A percentile compares a stretch with the other conserved stretches of the same genome.
phyloP scores from a whole-genome alignment of 2,888 invertebrate genomes.

The Brachycybe producta region DNA sequence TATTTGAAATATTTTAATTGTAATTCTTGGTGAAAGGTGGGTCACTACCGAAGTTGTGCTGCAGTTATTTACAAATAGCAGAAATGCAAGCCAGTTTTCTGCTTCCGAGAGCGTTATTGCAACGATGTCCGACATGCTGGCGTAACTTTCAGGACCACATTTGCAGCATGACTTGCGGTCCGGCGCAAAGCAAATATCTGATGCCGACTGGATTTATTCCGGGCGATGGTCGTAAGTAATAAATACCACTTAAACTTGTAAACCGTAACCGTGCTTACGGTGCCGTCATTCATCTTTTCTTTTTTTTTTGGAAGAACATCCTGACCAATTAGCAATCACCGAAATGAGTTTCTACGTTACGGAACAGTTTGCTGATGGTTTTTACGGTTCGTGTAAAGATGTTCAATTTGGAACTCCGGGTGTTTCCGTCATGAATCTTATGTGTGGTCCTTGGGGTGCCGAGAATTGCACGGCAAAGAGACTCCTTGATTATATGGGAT shows the following conservation, averaged over 20 bases:
- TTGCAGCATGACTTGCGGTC: slow-evolving; percentile 72
- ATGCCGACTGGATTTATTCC: slow-evolving; percentile 37
- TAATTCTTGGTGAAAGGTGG: too few relatives aligned
- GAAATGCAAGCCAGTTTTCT: neutral
- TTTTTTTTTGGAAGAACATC: slow-evolving; percentile 11
- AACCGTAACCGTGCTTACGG: too few relatives aligned
- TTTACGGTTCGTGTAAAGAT: slow-evolving; percentile 68
- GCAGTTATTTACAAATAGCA: neutral
- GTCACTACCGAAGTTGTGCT: too few relatives aligned
- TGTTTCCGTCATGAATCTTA: slow-evolving; percentile 58
- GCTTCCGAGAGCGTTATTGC: slow-evolving; percentile 40
- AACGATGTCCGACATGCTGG: slow-evolving; percentile 76
- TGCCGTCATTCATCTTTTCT: neutral
- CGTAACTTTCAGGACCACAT: slow-evolving; percentile 67
- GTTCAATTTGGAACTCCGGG: slow-evolving; percentile 69
- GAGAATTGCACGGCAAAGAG: slow-evolving; percentile 49
- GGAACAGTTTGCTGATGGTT: slow-evolving; percentile 52
- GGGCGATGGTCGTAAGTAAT: neutral
- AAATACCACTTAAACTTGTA: too few relatives aligned
- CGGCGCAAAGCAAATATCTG: slow-evolving; percentile 59
- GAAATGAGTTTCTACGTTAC: slow-evolving; percentile 56
- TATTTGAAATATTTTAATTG: too few relatives aligned
- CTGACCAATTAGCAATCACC: slow-evolving; percentile 23
- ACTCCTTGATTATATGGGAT: slow-evolving; percentile 36
- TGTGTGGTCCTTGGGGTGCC: slow-evolving; percentile 66